Evolutionary conservation across 1,140 invertebrate genomes (phyloP).

Genomic region (Heliconius congener): DNA sequence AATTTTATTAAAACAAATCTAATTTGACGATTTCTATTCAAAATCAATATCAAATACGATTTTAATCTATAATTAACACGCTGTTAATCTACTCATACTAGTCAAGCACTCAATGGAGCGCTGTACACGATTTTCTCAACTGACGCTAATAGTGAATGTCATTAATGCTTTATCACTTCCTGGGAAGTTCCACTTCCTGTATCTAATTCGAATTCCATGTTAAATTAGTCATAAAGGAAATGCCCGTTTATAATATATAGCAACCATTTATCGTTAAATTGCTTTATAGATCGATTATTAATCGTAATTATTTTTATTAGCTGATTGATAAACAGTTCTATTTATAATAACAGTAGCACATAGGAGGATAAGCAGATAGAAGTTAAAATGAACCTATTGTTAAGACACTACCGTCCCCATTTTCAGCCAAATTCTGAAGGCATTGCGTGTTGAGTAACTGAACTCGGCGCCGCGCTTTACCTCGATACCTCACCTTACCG

Average conservation of each 20-base stretch:
- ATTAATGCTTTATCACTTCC: slow-evolving; percentile 44
- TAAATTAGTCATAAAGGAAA: slow-evolving; percentile 35
- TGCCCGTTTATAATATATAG: neutral
- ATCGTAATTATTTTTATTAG: too few species aligned
- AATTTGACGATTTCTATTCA: neutral
- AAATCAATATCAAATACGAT: neutral
- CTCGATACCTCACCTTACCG: too few species aligned
- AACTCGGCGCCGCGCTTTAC: too few species aligned
- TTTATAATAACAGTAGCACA: too few species aligned
- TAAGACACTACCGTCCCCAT: too few species aligned
- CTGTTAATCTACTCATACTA: neutral
- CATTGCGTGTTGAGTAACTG: too few species aligned
- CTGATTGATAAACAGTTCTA: too few species aligned
- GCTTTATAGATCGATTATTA: neutral
- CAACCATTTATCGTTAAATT: neutral
- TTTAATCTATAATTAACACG: neutral
- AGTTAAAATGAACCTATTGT: too few species aligned
- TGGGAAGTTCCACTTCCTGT: slow-evolving; percentile 30
- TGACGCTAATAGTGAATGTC: slow-evolving; percentile 36
- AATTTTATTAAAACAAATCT: neutral
- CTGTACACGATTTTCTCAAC: slow-evolving; percentile 31
- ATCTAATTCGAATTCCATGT: slow-evolving; percentile 31
- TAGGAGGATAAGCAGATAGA: too few species aligned
- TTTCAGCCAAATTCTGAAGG: too few species aligned
- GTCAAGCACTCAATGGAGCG: slow-evolving; percentile 5